Evolutionary conservation across 2,797 vertebrate genomes (phyloP).

Genomic region (Clarias laeviceps): DNA sequence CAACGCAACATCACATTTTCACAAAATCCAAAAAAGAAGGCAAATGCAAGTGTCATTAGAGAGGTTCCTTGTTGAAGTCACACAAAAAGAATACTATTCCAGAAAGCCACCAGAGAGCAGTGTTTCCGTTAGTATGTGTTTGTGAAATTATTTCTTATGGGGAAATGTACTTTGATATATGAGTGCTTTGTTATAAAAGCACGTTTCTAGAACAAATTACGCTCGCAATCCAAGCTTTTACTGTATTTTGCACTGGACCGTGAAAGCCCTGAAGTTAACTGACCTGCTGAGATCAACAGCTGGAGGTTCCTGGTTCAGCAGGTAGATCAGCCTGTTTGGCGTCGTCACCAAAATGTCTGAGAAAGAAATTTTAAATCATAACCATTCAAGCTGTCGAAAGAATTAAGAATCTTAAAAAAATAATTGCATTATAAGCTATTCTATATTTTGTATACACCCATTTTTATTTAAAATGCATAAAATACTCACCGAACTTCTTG

Average conservation of each 20-base stretch:
- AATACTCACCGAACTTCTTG: conserved; percentile 87
- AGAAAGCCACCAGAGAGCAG: no score
- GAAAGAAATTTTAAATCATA: conserved; percentile 17
- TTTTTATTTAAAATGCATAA: neutral
- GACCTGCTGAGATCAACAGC: conserved; percentile 88
- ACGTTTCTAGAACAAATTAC: no score
- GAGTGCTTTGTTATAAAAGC: no score
- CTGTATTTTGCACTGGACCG: neutral
- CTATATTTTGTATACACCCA: neutral
- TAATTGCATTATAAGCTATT: neutral
- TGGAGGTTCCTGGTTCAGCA: conserved; percentile 91
- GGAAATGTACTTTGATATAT: no score
- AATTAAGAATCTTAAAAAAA: neutral
- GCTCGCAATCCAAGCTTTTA: no score
- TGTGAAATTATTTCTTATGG: no score
- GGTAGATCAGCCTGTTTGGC: conserved; percentile 91
- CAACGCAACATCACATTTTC: no score
- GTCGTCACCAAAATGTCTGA: conserved; percentile 94
- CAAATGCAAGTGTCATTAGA: no score
- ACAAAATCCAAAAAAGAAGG: no score
- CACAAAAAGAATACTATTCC: no score
- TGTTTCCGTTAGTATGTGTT: no score
- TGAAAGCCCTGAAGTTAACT: neutral
- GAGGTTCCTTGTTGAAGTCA: no score
- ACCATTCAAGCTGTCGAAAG: neutral